phyloP scores from a whole-genome alignment of 2,113 vertebrate genomes.

The Oplegnathus fasciatus region DNA sequence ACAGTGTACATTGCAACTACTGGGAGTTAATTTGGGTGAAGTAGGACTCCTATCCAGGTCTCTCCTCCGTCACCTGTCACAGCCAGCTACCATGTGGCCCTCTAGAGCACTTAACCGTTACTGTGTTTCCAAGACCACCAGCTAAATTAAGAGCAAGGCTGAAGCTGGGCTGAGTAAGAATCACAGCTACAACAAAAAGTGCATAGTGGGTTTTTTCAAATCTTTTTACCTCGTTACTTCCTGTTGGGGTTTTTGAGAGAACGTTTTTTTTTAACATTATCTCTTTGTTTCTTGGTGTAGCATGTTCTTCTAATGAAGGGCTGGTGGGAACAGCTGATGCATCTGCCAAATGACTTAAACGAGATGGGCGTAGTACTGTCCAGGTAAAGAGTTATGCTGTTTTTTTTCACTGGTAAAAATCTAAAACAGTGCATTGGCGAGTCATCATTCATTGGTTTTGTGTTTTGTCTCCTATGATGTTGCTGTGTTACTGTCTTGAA shows the following conservation, averaged over 20 bases:
- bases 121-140: constrained; percentile 75
- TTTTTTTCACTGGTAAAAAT: neutral
- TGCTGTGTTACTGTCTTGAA: neutral
- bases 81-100: constrained; percentile 69
- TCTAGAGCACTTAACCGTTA: constrained; percentile 73
- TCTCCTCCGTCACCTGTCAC: constrained; percentile 74
- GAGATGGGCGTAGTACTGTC: constrained; percentile 76
- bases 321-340: constrained; percentile 55
- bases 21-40: constrained; percentile 48
- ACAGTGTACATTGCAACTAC: neutral
- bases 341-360: constrained; percentile 66
- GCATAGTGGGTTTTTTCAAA: constrained; percentile 8
- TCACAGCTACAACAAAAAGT: constrained; percentile 45
- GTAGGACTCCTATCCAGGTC: constrained; percentile 27
- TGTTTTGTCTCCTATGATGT: neutral
- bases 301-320: constrained; percentile 62
- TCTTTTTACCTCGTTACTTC: neutral
- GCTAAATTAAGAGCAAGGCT: constrained; percentile 66
- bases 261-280: neutral
- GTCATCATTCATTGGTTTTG: neutral
- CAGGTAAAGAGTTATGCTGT: constrained; percentile 60
- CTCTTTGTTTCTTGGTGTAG: neutral
- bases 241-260: neutral
- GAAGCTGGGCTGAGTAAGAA: constrained; percentile 34
- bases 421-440: neutral